A percentile compares a stretch with the other conserved stretches of the same genome.
phyloP scores from a whole-genome alignment of 1,140 invertebrate genomes.

The Bombus waltoni region DNA sequence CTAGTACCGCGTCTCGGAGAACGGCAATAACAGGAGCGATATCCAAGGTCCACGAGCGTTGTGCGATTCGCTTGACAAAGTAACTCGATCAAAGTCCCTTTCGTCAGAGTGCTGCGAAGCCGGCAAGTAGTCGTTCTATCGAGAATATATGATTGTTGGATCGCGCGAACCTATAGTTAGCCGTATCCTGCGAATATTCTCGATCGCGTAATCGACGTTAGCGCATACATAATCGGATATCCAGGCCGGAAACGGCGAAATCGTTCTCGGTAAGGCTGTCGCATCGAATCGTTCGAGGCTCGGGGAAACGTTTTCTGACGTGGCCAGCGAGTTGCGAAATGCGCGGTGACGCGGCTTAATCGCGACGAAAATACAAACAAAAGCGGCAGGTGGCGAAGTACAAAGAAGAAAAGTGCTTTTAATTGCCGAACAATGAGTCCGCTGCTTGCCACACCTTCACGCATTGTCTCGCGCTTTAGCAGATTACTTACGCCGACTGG shows the following conservation, averaged over 20 bases:
- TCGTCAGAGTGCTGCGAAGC: neutral
- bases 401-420: conserved; percentile 77
- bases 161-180: neutral
- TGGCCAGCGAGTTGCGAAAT: conserved; percentile 77
- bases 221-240: conserved; percentile 18
- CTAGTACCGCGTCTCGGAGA: too few relatives aligned
- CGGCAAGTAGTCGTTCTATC: neutral
- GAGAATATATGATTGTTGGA: neutral
- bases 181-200: neutral
- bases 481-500: conserved; percentile 75
- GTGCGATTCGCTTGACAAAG: too few relatives aligned
- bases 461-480: conserved; percentile 61
- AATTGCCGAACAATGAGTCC: conserved; percentile 79
- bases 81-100: neutral
- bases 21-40: too few relatives aligned
- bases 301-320: conserved; percentile 65
- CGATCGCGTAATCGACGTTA: conserved; percentile 4
- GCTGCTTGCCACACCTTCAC: conserved; percentile 75
- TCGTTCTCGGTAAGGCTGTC: conserved; percentile 54
- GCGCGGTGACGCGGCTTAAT: conserved; percentile 66
- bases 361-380: conserved; percentile 70
- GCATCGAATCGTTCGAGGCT: conserved; percentile 48
- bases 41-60: too few relatives aligned
- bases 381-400: conserved; percentile 76
- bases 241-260: neutral